These are phyloP conservation scores for Rhingia rostrata DNA, from an alignment of 2,888 invertebrate species.

Conservation along the genomic window DNA sequence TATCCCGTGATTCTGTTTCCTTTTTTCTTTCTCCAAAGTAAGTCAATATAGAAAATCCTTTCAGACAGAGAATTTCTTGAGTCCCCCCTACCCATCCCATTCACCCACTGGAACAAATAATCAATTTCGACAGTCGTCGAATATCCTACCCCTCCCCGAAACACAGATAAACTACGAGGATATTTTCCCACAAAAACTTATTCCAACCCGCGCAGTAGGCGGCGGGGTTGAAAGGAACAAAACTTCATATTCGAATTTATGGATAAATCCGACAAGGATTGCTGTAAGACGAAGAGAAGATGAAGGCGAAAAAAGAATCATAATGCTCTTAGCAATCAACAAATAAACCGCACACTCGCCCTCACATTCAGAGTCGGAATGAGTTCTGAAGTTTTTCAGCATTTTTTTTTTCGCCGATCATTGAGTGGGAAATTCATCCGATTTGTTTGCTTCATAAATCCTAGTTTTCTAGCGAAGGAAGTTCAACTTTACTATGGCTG, in stretches of 20 bases:
- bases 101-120: constrained; percentile 46
- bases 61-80: constrained; percentile 43
- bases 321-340: constrained; percentile 73
- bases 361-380: constrained; percentile 43
- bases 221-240: constrained; percentile 17
- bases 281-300: constrained; percentile 7
- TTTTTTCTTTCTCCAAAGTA: constrained; percentile 35
- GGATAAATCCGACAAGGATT: constrained; percentile 63
- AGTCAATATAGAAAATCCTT: constrained; percentile 57
- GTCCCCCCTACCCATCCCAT: constrained; percentile 10
- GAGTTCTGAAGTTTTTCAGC: constrained; percentile 44
- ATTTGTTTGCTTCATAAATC: constrained; percentile 74
- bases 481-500: constrained; percentile 49
- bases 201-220: constrained; percentile 10
- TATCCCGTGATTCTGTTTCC: constrained; percentile 29
- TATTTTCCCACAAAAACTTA: constrained; percentile 31
- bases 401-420: constrained; percentile 10
- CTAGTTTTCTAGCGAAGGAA: constrained; percentile 63
- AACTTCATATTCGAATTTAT: constrained; percentile 74
- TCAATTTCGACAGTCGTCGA: constrained; percentile 65
- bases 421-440: constrained; percentile 56
- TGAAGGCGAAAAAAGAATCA: constrained; percentile 37
- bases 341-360: constrained; percentile 70
- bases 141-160: constrained; percentile 34
- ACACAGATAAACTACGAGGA: constrained; percentile 17